These are phyloP conservation scores for Etheostoma spectabile DNA, from an alignment of 2,113 vertebrate genomes.

Conservation along the genomic window DNA sequence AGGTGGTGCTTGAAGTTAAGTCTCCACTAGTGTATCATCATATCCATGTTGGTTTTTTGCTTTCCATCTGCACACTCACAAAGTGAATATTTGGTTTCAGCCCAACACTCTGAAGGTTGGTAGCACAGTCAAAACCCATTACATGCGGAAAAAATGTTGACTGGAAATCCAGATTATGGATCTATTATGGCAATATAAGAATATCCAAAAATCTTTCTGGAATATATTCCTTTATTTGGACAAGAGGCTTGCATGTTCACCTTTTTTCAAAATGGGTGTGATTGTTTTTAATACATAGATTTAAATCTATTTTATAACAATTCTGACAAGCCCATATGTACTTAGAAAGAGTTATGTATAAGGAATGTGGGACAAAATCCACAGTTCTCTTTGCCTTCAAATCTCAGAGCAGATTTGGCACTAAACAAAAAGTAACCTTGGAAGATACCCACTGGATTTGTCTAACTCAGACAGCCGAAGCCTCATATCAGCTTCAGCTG, in stretches of 20 bases:
- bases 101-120: slow-evolving; percentile 7
- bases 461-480: not conserved
- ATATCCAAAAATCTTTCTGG: not conserved
- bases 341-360: not conserved
- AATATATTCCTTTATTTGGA: too few species aligned
- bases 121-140: slow-evolving; percentile 36
- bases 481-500: too few species aligned
- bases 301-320: not conserved
- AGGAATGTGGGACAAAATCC: not conserved
- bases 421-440: not conserved
- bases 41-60: slow-evolving; percentile 36
- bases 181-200: not conserved
- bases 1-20: slow-evolving; percentile 44
- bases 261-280: not conserved
- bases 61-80: slow-evolving; percentile 25
- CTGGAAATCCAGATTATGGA: slow-evolving; percentile 21
- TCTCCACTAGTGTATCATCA: not conserved
- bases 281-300: not conserved
- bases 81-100: slow-evolving; percentile 28
- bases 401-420: too few species aligned
- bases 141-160: slow-evolving; percentile 37
- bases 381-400: not conserved
- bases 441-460: not conserved
- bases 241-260: not conserved
- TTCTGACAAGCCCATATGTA: too few species aligned